Conservation (phyloP, 2,888 invertebrate genomes). For the Lasioglossum leucozonium region DNA sequence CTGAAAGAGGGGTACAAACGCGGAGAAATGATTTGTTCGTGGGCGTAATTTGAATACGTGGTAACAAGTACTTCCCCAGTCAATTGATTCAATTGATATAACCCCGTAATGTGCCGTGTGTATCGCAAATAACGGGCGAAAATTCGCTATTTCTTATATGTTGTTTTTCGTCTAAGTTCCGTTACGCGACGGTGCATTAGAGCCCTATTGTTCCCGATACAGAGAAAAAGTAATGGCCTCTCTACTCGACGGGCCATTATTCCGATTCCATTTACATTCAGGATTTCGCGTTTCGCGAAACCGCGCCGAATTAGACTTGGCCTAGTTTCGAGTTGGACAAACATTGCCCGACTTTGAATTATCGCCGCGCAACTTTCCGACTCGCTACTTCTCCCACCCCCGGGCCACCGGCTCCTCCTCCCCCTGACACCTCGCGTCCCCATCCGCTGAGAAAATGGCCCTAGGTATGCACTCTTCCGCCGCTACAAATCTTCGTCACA, state of each 20-base stretch:
- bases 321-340: constrained; percentile 41
- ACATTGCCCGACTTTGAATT: constrained; percentile 33
- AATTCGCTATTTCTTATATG: not conserved
- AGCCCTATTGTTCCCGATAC: constrained; percentile 15
- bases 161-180: not conserved
- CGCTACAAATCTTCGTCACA: not conserved
- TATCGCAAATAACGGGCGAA: not conserved
- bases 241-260: constrained; percentile 23
- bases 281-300: constrained; percentile 44
- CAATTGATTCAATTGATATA: constrained; percentile 13
- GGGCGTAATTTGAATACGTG: constrained; percentile 6
- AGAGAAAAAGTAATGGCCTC: not conserved
- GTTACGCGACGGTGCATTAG: not conserved
- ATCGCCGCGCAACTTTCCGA: constrained; percentile 2
- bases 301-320: constrained; percentile 35
- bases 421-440: not conserved
- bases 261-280: constrained; percentile 44
- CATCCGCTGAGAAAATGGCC: constrained; percentile 14
- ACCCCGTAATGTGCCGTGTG: not conserved
- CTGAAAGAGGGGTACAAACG: not conserved
- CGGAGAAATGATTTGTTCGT: constrained; percentile 3
- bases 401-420: not conserved
- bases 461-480: not conserved
- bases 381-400: not conserved
- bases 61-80: constrained; percentile 12